Base-by-base conservation (phyloP, 2,113 vertebrate species). In the Leptobrachium leishanense region DNA sequence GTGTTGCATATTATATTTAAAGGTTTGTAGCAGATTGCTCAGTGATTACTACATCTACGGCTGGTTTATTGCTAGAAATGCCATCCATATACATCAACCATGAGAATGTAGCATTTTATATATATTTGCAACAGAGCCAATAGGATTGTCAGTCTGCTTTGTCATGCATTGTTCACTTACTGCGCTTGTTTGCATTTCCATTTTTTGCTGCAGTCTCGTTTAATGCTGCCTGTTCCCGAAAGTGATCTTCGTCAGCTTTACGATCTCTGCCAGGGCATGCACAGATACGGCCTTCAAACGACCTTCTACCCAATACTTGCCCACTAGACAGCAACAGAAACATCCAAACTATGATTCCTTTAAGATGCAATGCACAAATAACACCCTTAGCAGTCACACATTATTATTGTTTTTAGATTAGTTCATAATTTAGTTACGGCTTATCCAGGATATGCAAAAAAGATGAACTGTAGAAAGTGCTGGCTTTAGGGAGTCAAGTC, bases 161-260 rank as follows among this genome's bases (percentile, higher is more conserved):
- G 20, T 31, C 20, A 31, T 50, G 43, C 44, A 39, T 74, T 46
- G 72, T 62, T 68, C 0, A n/a, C 95, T 92, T 84, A 96, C 95
- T 93, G 46, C 95, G 95, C 65, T 98, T 99, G 89, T 91, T 94
- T 85, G 88, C 87, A 0, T 86, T 92, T 71, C 94, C 93, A 0
- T 94, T 97, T 85, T 98, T 99, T 2, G 91, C 84, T 0, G 95
- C 88, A 0, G 77, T 98, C 43, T 99, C 98, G 0, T 92, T 98
- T 81, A 98, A 86, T 1, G 95, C 94, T 79, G 99, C 97, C 77
- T 99, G 97, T 85, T 99, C 97, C 1, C 96, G 94, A 89, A 91
- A 96, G 84, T 99, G 97, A 80, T 99, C 98, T 77, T 99, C 98
- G 0, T 99, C 98, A 0, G 98, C 97, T 82, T 99, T 99, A 0